phyloP scores from a whole-genome alignment of 2,113 vertebrate species.

The Lamprotornis superbus region DNA sequence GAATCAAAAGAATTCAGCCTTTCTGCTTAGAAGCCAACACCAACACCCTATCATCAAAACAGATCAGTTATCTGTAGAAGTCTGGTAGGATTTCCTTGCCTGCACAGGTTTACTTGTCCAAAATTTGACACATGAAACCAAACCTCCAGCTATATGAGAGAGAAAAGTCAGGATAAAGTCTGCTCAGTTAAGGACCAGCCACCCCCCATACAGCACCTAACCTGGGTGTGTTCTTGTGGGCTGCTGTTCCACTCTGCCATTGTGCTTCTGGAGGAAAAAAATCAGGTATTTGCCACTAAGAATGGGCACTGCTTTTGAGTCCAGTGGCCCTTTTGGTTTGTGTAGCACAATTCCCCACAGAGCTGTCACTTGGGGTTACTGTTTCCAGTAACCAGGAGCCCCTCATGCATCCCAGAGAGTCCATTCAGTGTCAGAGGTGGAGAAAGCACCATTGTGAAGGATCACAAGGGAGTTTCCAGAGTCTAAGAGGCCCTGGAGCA shows the following conservation, averaged over 20 bases:
- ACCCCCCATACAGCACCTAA: background rate
- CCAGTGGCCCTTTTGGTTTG: background rate
- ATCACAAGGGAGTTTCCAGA: background rate
- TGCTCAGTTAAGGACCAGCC: background rate
- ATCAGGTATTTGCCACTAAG: background rate
- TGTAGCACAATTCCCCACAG: background rate
- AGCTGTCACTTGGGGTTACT: background rate
- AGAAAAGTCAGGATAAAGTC: background rate
- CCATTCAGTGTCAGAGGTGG: background rate
- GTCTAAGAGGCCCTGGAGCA: rapidly evolving
- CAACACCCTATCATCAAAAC: background rate
- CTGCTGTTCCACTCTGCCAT: background rate
- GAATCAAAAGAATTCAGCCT: background rate
- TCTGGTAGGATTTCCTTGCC: background rate
- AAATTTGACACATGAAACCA: background rate
- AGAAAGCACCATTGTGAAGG: background rate
- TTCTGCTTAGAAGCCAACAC: background rate
- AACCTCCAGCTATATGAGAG: background rate
- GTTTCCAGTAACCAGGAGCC: background rate
- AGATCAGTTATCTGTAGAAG: background rate
- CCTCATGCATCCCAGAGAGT: background rate
- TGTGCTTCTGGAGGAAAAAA: background rate
- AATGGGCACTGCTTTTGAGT: background rate
- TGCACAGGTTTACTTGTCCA: background rate
- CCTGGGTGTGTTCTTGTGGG: background rate